Evolutionary conservation across 2,113 vertebrate species (phyloP), one percentile per base, ranked within the genome.

Genomic region (Tyto alba): DNA sequence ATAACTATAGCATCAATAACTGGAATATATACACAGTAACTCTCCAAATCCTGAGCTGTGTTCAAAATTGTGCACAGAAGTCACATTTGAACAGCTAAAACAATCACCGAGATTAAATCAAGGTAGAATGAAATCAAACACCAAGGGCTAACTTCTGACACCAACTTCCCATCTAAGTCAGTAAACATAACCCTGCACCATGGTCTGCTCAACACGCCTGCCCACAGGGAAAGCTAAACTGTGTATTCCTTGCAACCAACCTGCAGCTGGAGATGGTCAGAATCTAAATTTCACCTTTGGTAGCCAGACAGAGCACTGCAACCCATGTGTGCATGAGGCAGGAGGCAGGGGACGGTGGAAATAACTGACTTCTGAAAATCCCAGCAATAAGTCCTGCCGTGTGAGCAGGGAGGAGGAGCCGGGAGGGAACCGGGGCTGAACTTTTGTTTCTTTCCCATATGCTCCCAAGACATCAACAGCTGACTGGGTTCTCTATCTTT

Each of bases 1-100:
- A 32, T 87, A 95, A 95, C 78, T 93, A 59, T 2, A 69, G 50
- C 60, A 93, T 94, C 93, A 80, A 53, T 91, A 94, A 73, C 86
- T 63, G 48, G 36, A 86, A 82, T 77, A 71, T 43, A 68, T 34
- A 76, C 87, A 66, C 62, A 76, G 3, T 41, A 81, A 86, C 85
- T 62, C 95, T 85, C 84, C 78, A 64, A 69, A 85, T 66, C 90
- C 74, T 0, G 5, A 62, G 77, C 89, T 72, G 59, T 77, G 64
- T 38, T 89, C 75, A 90, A 40, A 82, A 94, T 4, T 62, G 72
- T 12, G 20, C 68, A 45, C 55, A 11, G 55, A 89, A 67, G 27
- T n/a, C 41, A 4, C 20, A 79, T 40, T 22, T 40, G 41, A 74
- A 16, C 85, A 86, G 92, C 73, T 89, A 89, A 80, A 93, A 88